A percentile compares a stretch with the other conserved stretches of the same genome.
phyloP scores from a whole-genome alignment of 2,797 vertebrate species.

The Enteromius paludinosus region DNA sequence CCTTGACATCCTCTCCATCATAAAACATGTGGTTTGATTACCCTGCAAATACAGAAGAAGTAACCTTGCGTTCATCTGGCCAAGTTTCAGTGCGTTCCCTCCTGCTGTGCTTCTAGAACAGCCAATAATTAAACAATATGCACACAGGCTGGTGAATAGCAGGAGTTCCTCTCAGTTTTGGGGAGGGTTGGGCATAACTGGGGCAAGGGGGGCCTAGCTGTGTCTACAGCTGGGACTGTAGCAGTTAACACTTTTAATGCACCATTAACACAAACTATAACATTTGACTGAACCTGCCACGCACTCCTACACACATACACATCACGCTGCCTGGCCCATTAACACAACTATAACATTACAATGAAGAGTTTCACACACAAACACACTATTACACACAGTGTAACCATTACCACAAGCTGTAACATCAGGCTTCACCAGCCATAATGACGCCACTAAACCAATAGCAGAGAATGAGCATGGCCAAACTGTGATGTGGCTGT shows the following conservation, averaged over 20 bases:
- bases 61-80: constrained; percentile 68
- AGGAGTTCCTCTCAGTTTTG: constrained; percentile 48
- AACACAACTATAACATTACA: constrained; percentile 61
- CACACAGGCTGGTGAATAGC: constrained; percentile 63
- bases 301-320: constrained; percentile 19
- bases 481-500: constrained; percentile 25
- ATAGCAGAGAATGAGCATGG: constrained; percentile 37
- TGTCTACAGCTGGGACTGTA: constrained; percentile 58
- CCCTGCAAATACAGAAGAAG: constrained; percentile 70
- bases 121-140: constrained; percentile 68
- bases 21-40: constrained; percentile 42
- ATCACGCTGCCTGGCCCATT: constrained; percentile 63
- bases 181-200: constrained; percentile 38
- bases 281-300: constrained; percentile 53
- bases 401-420: constrained; percentile 69
- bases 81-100: constrained; percentile 50
- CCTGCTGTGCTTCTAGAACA: constrained; percentile 65
- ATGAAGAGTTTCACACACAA: constrained; percentile 37
- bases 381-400: constrained; percentile 35
- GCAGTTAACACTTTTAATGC: constrained; percentile 50
- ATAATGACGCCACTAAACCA: constrained; percentile 43
- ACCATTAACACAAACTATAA: constrained; percentile 69
- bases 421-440: constrained; percentile 59
- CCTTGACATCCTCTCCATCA: constrained; percentile 62
- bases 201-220: constrained; percentile 45